Evolutionary conservation across 1,140 invertebrate species (phyloP).

Genomic region (Scaptomyza graminum): DNA sequence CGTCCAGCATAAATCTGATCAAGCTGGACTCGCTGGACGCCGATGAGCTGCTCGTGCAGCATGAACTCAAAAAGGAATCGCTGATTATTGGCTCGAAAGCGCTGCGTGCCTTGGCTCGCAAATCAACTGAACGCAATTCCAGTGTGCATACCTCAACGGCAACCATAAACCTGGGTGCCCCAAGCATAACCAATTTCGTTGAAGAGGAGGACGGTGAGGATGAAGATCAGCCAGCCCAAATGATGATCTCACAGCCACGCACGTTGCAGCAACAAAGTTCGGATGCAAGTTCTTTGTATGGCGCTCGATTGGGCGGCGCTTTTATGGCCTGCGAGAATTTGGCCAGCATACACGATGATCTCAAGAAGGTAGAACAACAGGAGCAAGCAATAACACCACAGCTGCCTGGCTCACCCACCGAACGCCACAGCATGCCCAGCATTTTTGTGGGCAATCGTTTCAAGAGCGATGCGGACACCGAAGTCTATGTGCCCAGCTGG

Average conservation of each 20-base stretch:
- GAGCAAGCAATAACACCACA: conserved; percentile 21
- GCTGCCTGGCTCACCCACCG: conserved; percentile 58
- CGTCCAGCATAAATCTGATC: conserved; percentile 76
- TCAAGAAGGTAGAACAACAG: conserved; percentile 35
- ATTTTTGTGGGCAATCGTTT: conserved; percentile 86
- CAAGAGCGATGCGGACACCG: conserved; percentile 85
- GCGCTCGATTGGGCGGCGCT: conserved; percentile 83
- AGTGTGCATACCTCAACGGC: conserved; percentile 84
- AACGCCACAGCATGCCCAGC: conserved; percentile 84
- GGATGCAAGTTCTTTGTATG: conserved; percentile 86
- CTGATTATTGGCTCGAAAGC: conserved; percentile 74
- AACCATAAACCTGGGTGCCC: conserved; percentile 79
- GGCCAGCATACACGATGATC: conserved; percentile 86
- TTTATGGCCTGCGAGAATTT: conserved; percentile 88
- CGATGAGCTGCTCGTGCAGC: conserved; percentile 45
- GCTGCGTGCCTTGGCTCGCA: conserved; percentile 67
- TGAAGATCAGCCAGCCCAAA: neutral
- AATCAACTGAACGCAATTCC: conserved; percentile 71
- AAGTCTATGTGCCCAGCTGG: conserved; percentile 85
- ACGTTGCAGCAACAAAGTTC: conserved; percentile 84
- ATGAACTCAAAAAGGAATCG: conserved; percentile 74
- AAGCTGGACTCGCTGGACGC: conserved; percentile 64
- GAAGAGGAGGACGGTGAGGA: conserved; percentile 56
- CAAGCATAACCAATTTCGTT: conserved; percentile 60
- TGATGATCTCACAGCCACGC: conserved; percentile 9